Conservation (phyloP, 2,888 invertebrate species). For the Griposia aprilina region DNA sequence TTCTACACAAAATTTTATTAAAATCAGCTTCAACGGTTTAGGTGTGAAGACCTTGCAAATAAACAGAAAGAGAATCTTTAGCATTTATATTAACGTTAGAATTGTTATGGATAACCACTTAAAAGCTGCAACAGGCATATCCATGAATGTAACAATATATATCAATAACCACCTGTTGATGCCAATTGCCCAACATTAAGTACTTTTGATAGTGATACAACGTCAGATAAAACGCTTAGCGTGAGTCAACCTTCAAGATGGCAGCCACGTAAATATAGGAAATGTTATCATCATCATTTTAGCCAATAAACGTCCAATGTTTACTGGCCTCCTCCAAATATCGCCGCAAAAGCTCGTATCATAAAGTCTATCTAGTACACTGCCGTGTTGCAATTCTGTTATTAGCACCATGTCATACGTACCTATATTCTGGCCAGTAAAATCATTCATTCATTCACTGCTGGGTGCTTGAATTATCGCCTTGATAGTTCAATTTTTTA, state of each 20-base stretch:
- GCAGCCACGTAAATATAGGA: background rate
- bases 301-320: too few species aligned
- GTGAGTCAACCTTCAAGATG: background rate
- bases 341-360: background rate
- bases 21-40: background rate
- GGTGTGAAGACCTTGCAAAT: background rate
- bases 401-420: background rate
- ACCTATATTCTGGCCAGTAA: background rate
- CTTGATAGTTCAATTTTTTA: background rate
- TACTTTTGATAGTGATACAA: conserved; percentile 1
- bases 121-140: conserved; percentile 5
- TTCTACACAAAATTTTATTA: background rate
- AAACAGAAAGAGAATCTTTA: background rate
- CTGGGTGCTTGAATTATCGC: background rate
- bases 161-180: conserved; percentile 34
- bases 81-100: conserved; percentile 10
- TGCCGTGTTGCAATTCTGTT: background rate
- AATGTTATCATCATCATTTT: background rate
- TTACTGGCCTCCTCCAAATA: background rate
- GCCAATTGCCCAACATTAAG: conserved; percentile 3
- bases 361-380: background rate
- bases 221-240: background rate
- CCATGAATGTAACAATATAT: conserved; percentile 9
- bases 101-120: background rate
- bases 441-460: background rate